Percentiles rank a stretch among this genome's conserved stretches.
Conservation (phyloP, 2,113 vertebrate species). For the Perca schrenkii region DNA sequence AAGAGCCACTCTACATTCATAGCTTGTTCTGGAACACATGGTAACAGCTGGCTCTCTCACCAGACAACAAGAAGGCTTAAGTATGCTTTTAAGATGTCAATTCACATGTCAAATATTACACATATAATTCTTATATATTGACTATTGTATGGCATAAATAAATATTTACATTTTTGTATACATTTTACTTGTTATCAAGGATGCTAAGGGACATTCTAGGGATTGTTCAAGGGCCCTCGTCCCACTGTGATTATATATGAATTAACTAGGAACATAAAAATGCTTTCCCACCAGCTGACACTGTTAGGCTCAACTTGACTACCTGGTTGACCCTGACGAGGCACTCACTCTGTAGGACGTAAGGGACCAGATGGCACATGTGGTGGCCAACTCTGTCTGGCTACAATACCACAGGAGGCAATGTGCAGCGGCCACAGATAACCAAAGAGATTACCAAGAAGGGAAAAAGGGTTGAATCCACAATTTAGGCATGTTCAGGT, state of each 20-base stretch:
- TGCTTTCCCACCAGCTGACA: slow-evolving; percentile 15
- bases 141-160: background rate
- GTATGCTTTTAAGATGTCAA: background rate
- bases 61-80: background rate
- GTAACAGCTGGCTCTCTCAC: slow-evolving; percentile 1
- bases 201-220: background rate
- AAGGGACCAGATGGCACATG: slow-evolving; percentile 60
- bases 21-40: slow-evolving; percentile 7
- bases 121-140: background rate
- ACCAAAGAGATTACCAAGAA: slow-evolving; percentile 15
- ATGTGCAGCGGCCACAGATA: background rate
- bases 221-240: no score
- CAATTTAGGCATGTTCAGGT: slow-evolving; percentile 19
- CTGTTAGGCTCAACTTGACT: slow-evolving; percentile 10
- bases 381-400: slow-evolving; percentile 53
- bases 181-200: no score
- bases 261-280: slow-evolving; percentile 21
- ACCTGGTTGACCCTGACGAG: slow-evolving; percentile 54
- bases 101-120: background rate
- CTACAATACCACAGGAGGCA: slow-evolving; percentile 21
- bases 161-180: background rate
- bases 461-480: slow-evolving; percentile 22
- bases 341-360: slow-evolving; percentile 24
- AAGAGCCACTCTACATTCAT: slow-evolving; percentile 32
- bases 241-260: background rate